Evolutionary conservation across 2,888 invertebrate genomes (phyloP), one percentile per base, ranked within the genome.

Genomic region (Parnassius glacialis): DNA sequence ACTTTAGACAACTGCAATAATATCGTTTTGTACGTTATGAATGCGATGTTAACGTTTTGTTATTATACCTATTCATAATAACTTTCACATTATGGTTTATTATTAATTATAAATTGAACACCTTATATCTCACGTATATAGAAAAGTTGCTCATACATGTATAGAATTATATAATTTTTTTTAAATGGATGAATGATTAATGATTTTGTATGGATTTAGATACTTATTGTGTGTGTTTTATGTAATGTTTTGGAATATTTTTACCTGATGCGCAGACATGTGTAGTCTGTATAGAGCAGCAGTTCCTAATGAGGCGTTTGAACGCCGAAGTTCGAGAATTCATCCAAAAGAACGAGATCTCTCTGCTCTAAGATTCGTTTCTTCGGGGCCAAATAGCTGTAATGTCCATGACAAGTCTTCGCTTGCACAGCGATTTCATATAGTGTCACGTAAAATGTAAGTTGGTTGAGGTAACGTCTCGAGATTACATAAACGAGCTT

Each of bases 381-480:
- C 83, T 79, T 83, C 77, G 90, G 90, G 90, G 89, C 90, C 90
- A 90, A 90, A 88, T 90, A 90, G 86, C 75, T 87, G 69, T 84
- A 80, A 79, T 76, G 83, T 86, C 89, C 90, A 90, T 89, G 89
- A 90, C 89, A 87, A 88, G 85, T 86, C 85, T 86, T 80, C 81
- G 80, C 66, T 65, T 10, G 59, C 34, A 42, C 41, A 12, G 57
- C 61, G 48, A 51, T 51, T 51, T 53, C 12, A 45, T 61, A 55
- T 25, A 61, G 47, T 51, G 42, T 56, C 42, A 43, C 16, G 44
- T 61, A 56, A 59, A 64, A 52, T 63, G 41, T 67, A 68, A 64
- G 52, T 64, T n/a, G 55, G 58, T 66, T 64, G 54, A 61, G 66
- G 58, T 44, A 52, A 59, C 52, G 34, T 56, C 56, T 63, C 52